Base-by-base conservation (phyloP, 2,888 invertebrate species). In the Toxonevra muliebris region DNA sequence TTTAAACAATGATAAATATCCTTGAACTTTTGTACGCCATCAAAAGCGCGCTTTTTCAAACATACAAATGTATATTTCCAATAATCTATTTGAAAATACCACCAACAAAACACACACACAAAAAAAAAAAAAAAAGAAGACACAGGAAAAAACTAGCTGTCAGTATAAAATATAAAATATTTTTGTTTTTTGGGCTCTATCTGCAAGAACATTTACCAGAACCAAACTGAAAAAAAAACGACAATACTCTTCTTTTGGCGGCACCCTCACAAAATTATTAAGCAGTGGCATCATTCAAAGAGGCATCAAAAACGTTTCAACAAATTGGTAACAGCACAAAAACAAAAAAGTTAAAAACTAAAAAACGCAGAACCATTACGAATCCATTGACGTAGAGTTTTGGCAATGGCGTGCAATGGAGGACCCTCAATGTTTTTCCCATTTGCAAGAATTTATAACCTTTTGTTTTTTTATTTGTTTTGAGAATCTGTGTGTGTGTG, bases 191-290 rank as follows among this genome's bases (percentile, higher is more conserved):
- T 40, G 30, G 3, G 30, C 30, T 30, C 30, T 63, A 7, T 9
- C 13, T 13, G 48, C 48, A 13, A 15, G 1, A 3, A 15, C 15
- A 15, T 48, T 50, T 42, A 53, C 15, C 17, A 60, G 66, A 45
- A 52, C 17, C 45, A 67, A 68, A 66, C 61, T 64, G 71, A 59
- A 63, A 70, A 69, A n/a, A 11, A 41, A 52, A 64, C 57, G 55
- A 17, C 17, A 30, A 10, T 55, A n/a, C 20, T 53, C 17, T n/a
- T 67, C 74, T 77, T 76, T 76, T 80, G 81, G 80, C 81, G 81
- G 81, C 81, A 81, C 81, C 81, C 81, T 81, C 81, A 78, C 82
- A 81, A 81, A 81, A 81, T 81, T 82, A 82, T 81, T 81, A 82
- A 76, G 74, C 73, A 72, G 70, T 66, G 72, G 69, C 73, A 71